phyloP scores from a whole-genome alignment of 2,113 vertebrate genomes.

The Saguinus midas region DNA sequence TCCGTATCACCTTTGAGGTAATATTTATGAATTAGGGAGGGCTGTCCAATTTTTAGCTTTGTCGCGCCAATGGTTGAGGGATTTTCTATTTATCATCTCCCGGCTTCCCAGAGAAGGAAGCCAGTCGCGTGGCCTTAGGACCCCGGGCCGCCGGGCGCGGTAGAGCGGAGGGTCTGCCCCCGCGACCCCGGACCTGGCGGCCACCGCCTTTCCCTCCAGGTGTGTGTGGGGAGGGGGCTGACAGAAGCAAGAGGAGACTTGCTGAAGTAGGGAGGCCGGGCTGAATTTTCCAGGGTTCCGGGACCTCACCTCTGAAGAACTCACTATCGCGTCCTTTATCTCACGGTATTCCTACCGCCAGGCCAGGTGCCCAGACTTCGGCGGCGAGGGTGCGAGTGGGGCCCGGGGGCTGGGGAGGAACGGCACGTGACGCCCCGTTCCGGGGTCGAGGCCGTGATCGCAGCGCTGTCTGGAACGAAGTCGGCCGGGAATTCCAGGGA shows the following conservation, averaged over 20 bases:
- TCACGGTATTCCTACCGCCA: rapidly evolving
- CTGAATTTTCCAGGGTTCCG: neutral
- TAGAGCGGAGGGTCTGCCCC: neutral
- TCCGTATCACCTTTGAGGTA: neutral
- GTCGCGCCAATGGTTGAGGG: rapidly evolving
- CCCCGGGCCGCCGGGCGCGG: neutral
- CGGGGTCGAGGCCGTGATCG: rapidly evolving
- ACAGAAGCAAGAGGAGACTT: neutral
- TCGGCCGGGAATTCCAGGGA: neutral
- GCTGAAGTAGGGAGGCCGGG: neutral
- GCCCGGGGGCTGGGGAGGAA: neutral
- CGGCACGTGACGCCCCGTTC: rapidly evolving
- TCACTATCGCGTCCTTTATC: rapidly evolving
- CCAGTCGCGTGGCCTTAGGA: too few species aligned
- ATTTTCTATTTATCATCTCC: neutral
- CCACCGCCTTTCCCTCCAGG: neutral
- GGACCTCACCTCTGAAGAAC: neutral
- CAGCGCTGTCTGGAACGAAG: neutral
- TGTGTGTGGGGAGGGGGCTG: neutral
- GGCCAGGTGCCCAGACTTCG: neutral
- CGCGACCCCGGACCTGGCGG: neutral
- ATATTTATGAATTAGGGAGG: neutral
- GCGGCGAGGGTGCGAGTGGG: neutral
- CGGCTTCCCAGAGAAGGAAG: neutral
- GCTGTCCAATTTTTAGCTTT: neutral